Conservation (phyloP, 2,113 vertebrate genomes). For the Tylochromis polylepis region DNA sequence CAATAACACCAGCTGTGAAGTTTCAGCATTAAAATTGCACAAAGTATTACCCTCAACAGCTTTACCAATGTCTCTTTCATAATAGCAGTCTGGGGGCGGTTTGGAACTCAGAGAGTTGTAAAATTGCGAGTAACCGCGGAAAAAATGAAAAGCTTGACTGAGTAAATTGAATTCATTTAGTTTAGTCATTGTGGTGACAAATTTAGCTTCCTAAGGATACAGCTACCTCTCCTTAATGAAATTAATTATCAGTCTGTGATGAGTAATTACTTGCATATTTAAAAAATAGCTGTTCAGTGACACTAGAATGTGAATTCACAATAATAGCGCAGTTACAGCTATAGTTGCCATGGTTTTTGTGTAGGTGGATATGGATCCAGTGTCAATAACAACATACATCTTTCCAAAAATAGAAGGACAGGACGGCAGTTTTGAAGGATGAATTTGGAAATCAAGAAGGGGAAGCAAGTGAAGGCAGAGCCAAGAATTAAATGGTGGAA, state of each 20-base stretch:
- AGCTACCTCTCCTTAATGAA: not conserved
- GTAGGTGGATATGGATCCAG: not conserved
- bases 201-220: not conserved
- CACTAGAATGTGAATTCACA: not conserved
- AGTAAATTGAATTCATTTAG: not conserved
- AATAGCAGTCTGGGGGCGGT: not conserved
- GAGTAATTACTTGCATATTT: not conserved
- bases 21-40: not conserved
- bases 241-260: fast-evolving
- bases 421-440: not conserved
- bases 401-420: not conserved
- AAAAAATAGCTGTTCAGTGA: fast-evolving
- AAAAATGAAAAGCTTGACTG: not conserved
- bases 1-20: not conserved
- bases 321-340: not conserved
- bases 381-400: not conserved
- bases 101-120: not conserved
- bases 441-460: not conserved
- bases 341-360: not conserved
- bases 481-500: not conserved
- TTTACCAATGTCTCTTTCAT: not conserved
- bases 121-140: not conserved
- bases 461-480: not conserved
- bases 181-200: not conserved
- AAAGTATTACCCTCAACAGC: not conserved